Base-by-base conservation (phyloP, 1,140 invertebrate species). In the Lepidotrigona ventralis region DNA sequence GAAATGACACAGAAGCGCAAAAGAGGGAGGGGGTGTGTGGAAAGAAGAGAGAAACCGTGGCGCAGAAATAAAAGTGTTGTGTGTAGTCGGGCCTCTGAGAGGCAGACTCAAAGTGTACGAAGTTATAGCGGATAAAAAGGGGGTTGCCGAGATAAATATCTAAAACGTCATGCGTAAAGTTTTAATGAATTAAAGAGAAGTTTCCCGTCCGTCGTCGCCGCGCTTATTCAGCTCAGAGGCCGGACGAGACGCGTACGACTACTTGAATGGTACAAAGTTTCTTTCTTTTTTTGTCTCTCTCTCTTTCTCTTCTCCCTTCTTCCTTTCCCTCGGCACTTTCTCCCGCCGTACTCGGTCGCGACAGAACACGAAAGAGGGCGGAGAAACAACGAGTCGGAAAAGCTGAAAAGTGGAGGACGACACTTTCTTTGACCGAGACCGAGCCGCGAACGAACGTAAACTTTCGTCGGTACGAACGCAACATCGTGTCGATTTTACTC, bases 131-230 rank as follows among this genome's bases (percentile, higher is more conserved):
- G 69, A 80, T 78, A 81, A 72, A 81, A 72, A 85, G 83, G 82
- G 70, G 84, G 85, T 77, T 72, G 73, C 77, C 73, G 81, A 81
- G 85, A 86, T 90, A 88, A 88, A 90, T 91, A 89, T 80, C 85
- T 86, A 83, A 89, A 87, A 83, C 82, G 81, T 86, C 76, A 85
- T 83, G 86, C 85, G 72, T 84, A 81, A 89, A 90, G 74, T 90
- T 90, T 90, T 91, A 90, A 91, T 91, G 90, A 90, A 91, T 90
- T 86, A 88, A 88, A 72, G 82, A 80, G 74, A 86, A 86, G 84
- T 81, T 3, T 69, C 63, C 81, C 81, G 74, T 75, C 80, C 75
- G 70, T 79, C 73, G 81, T 81, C 58, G 84, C 33, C 56, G 51
- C 51, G 77, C 69, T 89, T 86, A 86, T 84, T 89, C 81, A 86